These are phyloP conservation scores for Globodera rostochiensis DNA, from an alignment of 1,140 invertebrate species.

Conservation along the genomic window DNA sequence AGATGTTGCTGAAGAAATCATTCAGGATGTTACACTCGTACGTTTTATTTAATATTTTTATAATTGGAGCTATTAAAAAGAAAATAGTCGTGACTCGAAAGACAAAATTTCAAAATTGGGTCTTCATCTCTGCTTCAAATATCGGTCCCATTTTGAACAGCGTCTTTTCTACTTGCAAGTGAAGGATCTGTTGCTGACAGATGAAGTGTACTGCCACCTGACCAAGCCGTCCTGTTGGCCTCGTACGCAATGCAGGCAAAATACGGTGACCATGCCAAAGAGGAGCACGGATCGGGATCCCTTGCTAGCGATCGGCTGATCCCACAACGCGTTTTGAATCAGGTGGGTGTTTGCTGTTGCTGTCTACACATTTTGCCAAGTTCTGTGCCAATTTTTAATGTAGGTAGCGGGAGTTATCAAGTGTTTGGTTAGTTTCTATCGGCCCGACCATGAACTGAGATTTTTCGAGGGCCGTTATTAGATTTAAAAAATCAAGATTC, in stretches of 20 bases:
- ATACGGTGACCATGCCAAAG: constrained; percentile 84
- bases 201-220: constrained; percentile 71
- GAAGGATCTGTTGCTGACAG: constrained; percentile 71
- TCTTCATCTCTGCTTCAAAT: too few relatives aligned
- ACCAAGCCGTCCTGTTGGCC: constrained; percentile 90
- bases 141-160: constrained; percentile 56
- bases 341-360: background rate
- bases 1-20: constrained; percentile 33
- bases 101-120: background rate
- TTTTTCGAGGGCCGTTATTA: too few relatives aligned
- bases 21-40: constrained; percentile 44
- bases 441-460: too few relatives aligned
- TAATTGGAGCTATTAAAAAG: background rate
- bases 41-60: constrained; percentile 12
- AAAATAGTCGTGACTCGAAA: background rate
- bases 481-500: too few relatives aligned
- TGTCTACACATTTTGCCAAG: too few relatives aligned
- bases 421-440: too few relatives aligned
- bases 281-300: constrained; percentile 78
- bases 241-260: constrained; percentile 98
- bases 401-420: too few relatives aligned
- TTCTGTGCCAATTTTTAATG: too few relatives aligned
- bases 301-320: constrained; percentile 68
- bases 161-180: constrained; percentile 74
- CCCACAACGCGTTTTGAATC: background rate